Evolutionary conservation across 2,113 vertebrate genomes (phyloP), one percentile per base, ranked within the genome.

Genomic region (Murina feae): DNA sequence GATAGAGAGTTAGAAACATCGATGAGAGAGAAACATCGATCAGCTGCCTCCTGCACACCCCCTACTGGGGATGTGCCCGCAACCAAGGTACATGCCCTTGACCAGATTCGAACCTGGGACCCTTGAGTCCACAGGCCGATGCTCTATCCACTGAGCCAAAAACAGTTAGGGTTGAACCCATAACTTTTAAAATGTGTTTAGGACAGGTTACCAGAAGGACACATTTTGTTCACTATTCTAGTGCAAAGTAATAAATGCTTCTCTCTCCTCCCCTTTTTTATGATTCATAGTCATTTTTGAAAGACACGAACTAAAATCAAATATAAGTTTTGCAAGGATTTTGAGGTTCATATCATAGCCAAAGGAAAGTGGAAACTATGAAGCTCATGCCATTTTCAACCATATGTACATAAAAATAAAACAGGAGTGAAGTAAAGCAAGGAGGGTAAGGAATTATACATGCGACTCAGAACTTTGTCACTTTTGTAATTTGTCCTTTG

Each of bases 401-500:
- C 44, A 69, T 32, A 66, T 25, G 72, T 76, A 84, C 55, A 44
- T 87, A 44, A 96, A 93, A 96, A 90, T 79, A 51, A 91, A 95
- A 76, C 0, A 60, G 28, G 9, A 91, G 25, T 93, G 28, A 28
- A 65, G 21, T 13, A 55, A 81, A 74, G 66, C 47, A 55, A 94
- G 25, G 44, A 94, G 30, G 39, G 28, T 51, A 9, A 96, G 37
- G 21, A 72, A 80, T 44, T 80, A 13, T 44, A 14, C 71, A 74
- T 51, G 86, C 14, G 13, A 74, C 44, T 68, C 78, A 72, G 71
- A 86, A 89, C 58, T 55, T 90, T 93, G 58, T 76, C 96, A 79
- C 68, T 83, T 96, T 93, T 97, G 66, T 80, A 96, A 96, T 90
- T 55, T 90, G 79, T 91, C 79, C 39, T 97, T 96, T 89, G 90